Base-by-base conservation (phyloP, 2,888 invertebrate species). In the Hylaea fasciaria region DNA sequence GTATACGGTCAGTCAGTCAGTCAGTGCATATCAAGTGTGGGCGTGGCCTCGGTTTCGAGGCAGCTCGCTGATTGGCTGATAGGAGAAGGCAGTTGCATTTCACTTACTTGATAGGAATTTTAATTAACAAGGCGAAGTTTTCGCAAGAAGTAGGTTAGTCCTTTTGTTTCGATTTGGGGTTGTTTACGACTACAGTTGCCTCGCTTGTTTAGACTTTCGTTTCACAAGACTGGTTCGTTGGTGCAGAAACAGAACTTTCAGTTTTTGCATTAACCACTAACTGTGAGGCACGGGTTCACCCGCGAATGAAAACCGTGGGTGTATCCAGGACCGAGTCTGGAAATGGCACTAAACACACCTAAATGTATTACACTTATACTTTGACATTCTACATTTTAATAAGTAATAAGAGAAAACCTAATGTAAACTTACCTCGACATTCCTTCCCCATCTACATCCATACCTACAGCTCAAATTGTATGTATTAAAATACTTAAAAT, bases 61-160 rank as follows among this genome's bases (percentile, higher is more conserved):
- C 72, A 69, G 65, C 68, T 61, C 76, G 71, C 71, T 73, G 74
- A 91, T 91, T 90, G 90, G 90, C 74, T 67, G 78, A 75, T 70
- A 64, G 60, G 60, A 78, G 78, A 84, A 83, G 81, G 85, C 81
- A 82, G 82, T 82, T 86, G 87, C 89, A 89, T 90, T 89, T 89
- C 87, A 85, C 87, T 81, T 74, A 80, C 81, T 79, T 78, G 80
- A 74, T 78, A 64, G 65, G 87, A 86, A 81, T 90, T 76, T 76
- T 85, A 87, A 89, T 80, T 74, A 74, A 57, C 65, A 51, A 59
- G 68, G 69, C 71, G 67, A 75, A 76, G 74, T 77, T 78, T 76
- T 73, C 54, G 60, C 68, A 17, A 40, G 58, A 66, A 57, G 45
- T 54, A 52, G 63, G 62, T 68, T 57, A 51, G 50, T 57, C 50